These are phyloP conservation scores for Drosophila pandora DNA, from an alignment of 1,140 invertebrate genomes.

Conservation along the genomic window DNA sequence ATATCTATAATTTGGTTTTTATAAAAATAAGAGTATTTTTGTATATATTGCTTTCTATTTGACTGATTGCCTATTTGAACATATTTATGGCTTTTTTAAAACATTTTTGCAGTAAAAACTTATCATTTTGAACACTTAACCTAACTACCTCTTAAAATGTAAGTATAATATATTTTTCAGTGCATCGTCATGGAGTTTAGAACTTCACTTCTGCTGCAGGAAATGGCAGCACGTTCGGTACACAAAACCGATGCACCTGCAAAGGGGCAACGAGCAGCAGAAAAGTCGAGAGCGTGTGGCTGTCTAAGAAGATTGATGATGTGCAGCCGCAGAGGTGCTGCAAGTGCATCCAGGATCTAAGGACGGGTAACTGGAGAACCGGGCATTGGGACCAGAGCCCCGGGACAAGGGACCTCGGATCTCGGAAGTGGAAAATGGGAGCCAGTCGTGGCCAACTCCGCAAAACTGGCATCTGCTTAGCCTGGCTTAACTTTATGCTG, in stretches of 20 bases:
- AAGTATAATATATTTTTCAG: background rate
- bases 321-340: slow-evolving; percentile 64
- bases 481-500: slow-evolving; percentile 77
- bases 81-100: too few relatives aligned
- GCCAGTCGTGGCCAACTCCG: slow-evolving; percentile 34
- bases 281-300: slow-evolving; percentile 38
- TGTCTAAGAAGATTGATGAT: slow-evolving; percentile 82
- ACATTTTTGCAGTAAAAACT: too few relatives aligned
- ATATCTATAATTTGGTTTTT: too few relatives aligned
- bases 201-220: slow-evolving; percentile 28
- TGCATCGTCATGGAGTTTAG: background rate
- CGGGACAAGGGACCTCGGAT: background rate
- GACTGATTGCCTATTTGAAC: too few relatives aligned
- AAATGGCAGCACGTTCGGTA: slow-evolving; percentile 74
- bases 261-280: slow-evolving; percentile 17
- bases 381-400: background rate
- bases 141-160: too few relatives aligned
- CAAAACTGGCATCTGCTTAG: slow-evolving; percentile 67
- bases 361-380: background rate
- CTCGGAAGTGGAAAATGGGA: slow-evolving; percentile 1
- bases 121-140: too few relatives aligned
- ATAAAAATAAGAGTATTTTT: too few relatives aligned
- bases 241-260: slow-evolving; percentile 71
- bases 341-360: slow-evolving; percentile 32
- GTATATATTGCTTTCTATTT: too few relatives aligned